These are phyloP conservation scores for Crossaster papposus DNA, from an alignment of 53 echinoderm and acorn worm genomes.

Conservation along the genomic window DNA sequence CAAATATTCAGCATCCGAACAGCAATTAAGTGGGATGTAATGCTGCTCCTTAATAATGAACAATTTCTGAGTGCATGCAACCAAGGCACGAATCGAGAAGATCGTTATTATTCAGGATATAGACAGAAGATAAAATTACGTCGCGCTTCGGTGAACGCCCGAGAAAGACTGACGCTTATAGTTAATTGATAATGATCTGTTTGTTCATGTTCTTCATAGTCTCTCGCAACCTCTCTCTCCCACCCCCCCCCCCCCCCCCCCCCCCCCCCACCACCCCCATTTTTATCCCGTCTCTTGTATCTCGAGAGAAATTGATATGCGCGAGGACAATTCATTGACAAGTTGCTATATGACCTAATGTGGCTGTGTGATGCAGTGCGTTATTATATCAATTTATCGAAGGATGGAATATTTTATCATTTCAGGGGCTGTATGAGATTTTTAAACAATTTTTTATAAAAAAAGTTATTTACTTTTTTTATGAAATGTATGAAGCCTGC, in stretches of 20 bases:
- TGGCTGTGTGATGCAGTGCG: too few relatives aligned
- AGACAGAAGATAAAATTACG: constrained; percentile 15
- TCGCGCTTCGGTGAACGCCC: constrained; percentile 1
- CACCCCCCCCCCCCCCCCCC: background rate
- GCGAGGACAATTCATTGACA: background rate
- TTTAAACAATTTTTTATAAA: too few relatives aligned
- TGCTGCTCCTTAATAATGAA: background rate
- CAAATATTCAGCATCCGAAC: background rate
- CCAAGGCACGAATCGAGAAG: background rate
- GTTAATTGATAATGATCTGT: constrained; percentile 50
- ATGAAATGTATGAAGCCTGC: too few relatives aligned
- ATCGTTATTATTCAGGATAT: constrained; percentile 24
- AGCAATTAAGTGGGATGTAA: background rate
- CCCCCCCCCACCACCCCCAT: too few relatives aligned
- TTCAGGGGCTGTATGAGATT: too few relatives aligned
- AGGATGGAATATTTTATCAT: too few relatives aligned
- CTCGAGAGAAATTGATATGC: background rate
- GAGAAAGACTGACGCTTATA: constrained; percentile 12
- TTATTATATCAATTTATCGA: too few relatives aligned
- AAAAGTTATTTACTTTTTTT: background rate
- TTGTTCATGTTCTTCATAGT: background rate
- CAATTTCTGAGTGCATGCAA: background rate
- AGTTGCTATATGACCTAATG: background rate
- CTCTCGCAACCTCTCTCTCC: background rate
- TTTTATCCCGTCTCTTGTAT: background rate